Evolutionary conservation across 2,797 vertebrate species (phyloP).

Genomic region (Leptoclinus maculatus): DNA sequence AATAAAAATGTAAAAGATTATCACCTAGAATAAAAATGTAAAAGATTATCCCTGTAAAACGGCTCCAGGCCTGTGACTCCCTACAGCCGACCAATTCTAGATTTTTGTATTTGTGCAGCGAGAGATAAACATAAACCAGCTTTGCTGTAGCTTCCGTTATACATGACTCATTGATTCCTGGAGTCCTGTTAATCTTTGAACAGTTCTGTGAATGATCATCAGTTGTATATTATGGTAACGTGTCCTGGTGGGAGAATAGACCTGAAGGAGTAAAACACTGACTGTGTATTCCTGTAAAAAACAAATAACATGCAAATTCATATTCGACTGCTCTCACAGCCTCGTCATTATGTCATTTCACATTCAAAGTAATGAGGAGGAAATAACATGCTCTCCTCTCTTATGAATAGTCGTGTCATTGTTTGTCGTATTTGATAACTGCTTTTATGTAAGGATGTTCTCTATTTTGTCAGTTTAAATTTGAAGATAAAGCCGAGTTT

Average conservation of each 20-base stretch:
- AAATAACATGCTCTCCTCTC: constrained; percentile 23
- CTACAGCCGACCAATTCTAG: background rate
- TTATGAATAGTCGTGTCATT: constrained; percentile 7
- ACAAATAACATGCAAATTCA: background rate
- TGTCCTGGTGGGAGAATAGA: no score
- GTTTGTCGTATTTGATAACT: constrained; percentile 16
- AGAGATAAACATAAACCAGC: background rate
- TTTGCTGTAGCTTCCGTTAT: background rate
- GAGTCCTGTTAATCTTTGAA: background rate
- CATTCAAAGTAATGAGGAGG: constrained; percentile 59
- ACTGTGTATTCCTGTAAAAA: background rate
- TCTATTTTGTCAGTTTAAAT: constrained; percentile 1
- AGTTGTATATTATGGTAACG: no score
- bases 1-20: background rate
- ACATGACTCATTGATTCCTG: background rate
- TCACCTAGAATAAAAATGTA: background rate
- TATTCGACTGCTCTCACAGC: background rate
- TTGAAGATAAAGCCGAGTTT: background rate
- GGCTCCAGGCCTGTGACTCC: background rate
- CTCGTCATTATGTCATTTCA: constrained; percentile 77
- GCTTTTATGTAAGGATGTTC: constrained; percentile 6
- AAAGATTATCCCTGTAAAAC: background rate
- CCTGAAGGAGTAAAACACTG: no score
- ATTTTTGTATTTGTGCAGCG: background rate
- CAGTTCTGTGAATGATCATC: background rate